Evolutionary conservation across 1,140 invertebrate species (phyloP).

Genomic region (Rhynchophorus ferrugineus): DNA sequence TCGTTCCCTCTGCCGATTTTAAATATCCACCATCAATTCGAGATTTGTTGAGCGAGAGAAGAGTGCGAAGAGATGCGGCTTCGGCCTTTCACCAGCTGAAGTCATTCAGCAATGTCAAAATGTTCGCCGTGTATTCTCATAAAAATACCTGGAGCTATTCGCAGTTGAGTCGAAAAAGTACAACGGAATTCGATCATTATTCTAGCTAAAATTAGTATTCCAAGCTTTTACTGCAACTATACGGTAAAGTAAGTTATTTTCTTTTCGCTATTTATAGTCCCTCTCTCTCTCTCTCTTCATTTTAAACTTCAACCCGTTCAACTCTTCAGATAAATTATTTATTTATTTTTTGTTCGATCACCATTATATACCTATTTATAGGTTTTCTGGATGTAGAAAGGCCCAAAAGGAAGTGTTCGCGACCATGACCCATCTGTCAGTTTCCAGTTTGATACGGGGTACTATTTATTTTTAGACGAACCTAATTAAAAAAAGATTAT

Average conservation of each 20-base stretch:
- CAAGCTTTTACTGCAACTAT: not conserved
- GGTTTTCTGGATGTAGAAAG: too few relatives aligned
- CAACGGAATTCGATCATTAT: not conserved
- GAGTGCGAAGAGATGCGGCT: not conserved
- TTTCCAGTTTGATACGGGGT: not conserved
- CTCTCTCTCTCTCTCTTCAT: too few relatives aligned
- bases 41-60: not conserved
- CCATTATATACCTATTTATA: too few relatives aligned
- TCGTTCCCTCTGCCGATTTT: slow-evolving; percentile 6
- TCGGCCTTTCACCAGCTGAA: not conserved
- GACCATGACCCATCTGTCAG: not conserved
- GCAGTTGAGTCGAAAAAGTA: not conserved
- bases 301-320: too few relatives aligned
- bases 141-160: not conserved
- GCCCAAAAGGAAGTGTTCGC: not conserved
- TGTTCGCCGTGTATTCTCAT: not conserved
- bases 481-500: not conserved
- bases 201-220: not conserved
- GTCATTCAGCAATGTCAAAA: not conserved
- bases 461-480: not conserved
- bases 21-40: too few relatives aligned
- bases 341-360: too few relatives aligned
- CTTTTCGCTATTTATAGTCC: not conserved
- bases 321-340: too few relatives aligned
- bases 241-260: not conserved